These are phyloP conservation scores for Lasioglossum vierecki DNA, from an alignment of 2,888 invertebrate species.

Conservation along the genomic window DNA sequence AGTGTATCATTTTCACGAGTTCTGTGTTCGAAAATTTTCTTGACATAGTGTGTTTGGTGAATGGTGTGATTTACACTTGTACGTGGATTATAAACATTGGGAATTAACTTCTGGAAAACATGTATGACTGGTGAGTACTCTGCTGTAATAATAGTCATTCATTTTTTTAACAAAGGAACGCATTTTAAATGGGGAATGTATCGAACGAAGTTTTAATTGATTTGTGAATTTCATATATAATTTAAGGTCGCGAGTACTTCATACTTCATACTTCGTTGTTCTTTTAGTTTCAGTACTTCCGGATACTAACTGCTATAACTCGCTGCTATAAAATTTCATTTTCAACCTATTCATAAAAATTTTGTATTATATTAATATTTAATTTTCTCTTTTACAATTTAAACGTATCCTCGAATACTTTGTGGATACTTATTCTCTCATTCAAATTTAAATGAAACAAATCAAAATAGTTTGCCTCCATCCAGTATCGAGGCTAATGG, in stretches of 20 bases:
- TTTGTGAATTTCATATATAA: background rate
- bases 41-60: conserved; percentile 29
- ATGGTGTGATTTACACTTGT: conserved; percentile 32
- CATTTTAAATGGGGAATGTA: background rate
- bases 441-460: background rate
- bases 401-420: background rate
- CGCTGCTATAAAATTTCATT: background rate
- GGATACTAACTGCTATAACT: background rate
- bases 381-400: background rate
- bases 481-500: background rate
- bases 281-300: too few relatives aligned
- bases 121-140: conserved; percentile 68
- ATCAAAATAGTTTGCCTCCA: too few relatives aligned
- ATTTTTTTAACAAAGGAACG: background rate
- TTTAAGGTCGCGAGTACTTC: too few relatives aligned
- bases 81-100: conserved; percentile 48
- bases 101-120: conserved; percentile 42
- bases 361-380: too few relatives aligned
- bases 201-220: background rate
- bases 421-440: background rate
- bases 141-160: background rate
- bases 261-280: too few relatives aligned
- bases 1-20: conserved; percentile 26
- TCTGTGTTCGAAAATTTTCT: conserved; percentile 42
- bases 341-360: background rate